phyloP scores from a whole-genome alignment of 2,113 vertebrate species.

The Bombycilla garrulus region DNA sequence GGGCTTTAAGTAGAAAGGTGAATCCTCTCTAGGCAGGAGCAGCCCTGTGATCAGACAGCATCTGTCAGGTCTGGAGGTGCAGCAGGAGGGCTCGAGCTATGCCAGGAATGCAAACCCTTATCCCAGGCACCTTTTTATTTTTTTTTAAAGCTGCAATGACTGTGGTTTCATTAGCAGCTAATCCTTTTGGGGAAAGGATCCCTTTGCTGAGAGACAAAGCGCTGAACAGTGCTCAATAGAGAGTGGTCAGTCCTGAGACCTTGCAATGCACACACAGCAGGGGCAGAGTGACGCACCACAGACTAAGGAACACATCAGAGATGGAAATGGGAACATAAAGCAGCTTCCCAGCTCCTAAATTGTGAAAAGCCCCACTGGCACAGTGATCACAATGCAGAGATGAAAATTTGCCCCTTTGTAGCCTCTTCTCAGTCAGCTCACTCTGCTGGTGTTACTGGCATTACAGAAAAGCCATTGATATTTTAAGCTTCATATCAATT shows the following conservation, averaged over 20 bases:
- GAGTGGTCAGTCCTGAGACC: background rate
- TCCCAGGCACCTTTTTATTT: background rate
- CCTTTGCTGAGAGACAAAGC: fast-evolving
- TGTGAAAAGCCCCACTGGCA: background rate
- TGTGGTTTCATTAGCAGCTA: background rate
- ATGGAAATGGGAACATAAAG: background rate
- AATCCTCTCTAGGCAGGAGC: background rate
- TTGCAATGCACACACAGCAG: background rate
- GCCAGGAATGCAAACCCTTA: background rate
- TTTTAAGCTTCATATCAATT: background rate
- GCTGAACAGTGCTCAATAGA: fast-evolving
- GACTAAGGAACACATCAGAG: background rate
- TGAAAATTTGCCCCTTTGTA: background rate
- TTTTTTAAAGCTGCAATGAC: background rate
- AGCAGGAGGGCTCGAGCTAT: background rate
- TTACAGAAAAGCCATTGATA: background rate
- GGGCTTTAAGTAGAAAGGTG: background rate
- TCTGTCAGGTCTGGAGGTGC: conserved; percentile 22
- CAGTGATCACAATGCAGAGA: background rate
- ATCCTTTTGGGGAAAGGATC: background rate
- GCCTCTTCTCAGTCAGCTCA: background rate
- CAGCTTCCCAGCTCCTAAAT: background rate
- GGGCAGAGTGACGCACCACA: background rate
- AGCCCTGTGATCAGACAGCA: conserved; percentile 7
- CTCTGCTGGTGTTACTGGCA: background rate